A percentile compares a stretch with the other conserved stretches of the same genome.
Conservation (phyloP, 2,113 vertebrate species). For the cattle (Bos taurus) region DNA sequence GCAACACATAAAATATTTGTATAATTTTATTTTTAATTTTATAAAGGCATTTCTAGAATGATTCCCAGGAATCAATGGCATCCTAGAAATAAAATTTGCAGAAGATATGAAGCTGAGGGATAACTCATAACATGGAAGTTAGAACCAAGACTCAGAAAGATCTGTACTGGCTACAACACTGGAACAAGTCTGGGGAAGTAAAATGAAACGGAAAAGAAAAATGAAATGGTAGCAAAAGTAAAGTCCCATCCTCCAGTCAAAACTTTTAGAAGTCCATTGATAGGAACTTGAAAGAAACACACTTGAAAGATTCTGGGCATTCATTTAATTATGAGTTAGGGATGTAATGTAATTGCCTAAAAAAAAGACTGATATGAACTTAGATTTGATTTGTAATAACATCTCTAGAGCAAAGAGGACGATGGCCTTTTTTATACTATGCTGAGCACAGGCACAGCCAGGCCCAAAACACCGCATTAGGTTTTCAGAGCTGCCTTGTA, state of each 20-base stretch:
- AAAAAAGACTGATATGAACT: neutral
- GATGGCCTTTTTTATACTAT: neutral
- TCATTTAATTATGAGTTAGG: neutral
- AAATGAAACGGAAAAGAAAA: neutral
- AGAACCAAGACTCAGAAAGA: neutral
- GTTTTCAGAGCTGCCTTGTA: neutral
- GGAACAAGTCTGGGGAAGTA: neutral
- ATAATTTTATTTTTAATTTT: slow-evolving; percentile 13
- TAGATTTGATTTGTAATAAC: neutral
- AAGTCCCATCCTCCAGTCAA: neutral
- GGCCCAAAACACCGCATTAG: neutral
- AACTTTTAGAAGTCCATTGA: neutral
- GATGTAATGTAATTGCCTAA: neutral
- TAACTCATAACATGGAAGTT: neutral
- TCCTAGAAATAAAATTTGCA: neutral
- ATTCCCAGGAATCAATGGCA: neutral
- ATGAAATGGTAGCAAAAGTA: neutral
- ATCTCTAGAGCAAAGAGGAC: neutral
- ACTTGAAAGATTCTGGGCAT: neutral
- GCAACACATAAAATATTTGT: neutral
- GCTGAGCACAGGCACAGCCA: neutral
- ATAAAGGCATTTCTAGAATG: neutral
- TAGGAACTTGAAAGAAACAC: neutral
- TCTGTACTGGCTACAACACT: neutral
- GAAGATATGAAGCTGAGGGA: neutral